phyloP scores from a whole-genome alignment of 35 echinoderm and acorn worm species.

The Patiria miniata region DNA sequence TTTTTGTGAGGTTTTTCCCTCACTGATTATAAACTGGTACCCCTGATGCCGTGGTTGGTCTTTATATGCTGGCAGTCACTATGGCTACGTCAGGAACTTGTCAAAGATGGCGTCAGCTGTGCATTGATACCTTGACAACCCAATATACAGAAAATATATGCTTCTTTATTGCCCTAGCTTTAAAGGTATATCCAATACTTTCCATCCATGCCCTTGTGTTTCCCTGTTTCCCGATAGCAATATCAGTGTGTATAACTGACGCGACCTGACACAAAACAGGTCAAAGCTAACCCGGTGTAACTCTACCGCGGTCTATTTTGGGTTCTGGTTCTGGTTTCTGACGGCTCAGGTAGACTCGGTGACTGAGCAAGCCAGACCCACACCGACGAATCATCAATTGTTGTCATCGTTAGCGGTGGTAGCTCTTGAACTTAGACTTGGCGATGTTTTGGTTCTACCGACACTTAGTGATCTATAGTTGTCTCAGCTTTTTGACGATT shows the following conservation, averaged over 20 bases:
- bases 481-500: neutral
- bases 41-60: too few species aligned
- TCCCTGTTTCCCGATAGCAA: neutral
- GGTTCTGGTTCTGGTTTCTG: neutral
- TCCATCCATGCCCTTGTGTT: neutral
- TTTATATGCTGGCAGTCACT: neutral
- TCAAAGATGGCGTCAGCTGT: neutral
- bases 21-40: too few species aligned
- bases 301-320: neutral
- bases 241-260: neutral
- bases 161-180: neutral
- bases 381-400: neutral
- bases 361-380: neutral
- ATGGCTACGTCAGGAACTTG: neutral
- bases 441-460: neutral
- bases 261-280: neutral
- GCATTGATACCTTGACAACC: neutral
- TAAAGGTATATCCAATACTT: neutral
- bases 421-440: neutral
- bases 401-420: neutral
- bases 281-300: neutral
- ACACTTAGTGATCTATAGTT: neutral
- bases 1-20: too few species aligned
- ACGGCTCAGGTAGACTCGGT: neutral
- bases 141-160: neutral